Evolutionary conservation across 2,113 vertebrate species (phyloP).

Genomic region (Orthonyx spaldingii): DNA sequence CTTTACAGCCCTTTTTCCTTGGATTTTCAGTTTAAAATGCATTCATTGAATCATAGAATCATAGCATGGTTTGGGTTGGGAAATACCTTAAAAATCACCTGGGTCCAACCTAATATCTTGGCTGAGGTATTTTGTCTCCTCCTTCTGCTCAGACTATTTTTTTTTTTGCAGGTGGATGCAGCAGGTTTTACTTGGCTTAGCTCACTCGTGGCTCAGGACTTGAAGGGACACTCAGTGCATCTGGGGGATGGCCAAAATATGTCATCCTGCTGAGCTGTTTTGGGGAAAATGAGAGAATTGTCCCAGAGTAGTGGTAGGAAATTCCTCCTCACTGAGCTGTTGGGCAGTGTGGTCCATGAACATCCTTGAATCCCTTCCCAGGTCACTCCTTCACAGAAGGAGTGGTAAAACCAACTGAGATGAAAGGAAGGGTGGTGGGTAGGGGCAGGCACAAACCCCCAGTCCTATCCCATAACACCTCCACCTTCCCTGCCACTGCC

Average conservation of each 20-base stretch:
- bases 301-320: background rate
- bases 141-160: accelerated
- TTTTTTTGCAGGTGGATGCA: background rate
- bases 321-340: accelerated
- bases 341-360: background rate
- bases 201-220: accelerated
- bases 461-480: background rate
- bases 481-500: background rate
- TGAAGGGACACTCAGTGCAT: accelerated
- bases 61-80: background rate
- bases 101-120: background rate
- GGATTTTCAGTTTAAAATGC: background rate
- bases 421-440: background rate
- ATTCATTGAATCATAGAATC: background rate
- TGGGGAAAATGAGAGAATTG: accelerated
- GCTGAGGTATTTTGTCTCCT: background rate
- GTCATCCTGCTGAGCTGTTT: background rate
- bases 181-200: background rate
- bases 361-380: background rate
- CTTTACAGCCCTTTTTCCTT: background rate
- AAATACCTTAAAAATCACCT: background rate
- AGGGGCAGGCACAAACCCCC: accelerated
- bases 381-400: accelerated
- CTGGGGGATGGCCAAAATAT: accelerated
- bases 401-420: background rate